Base-by-base conservation (phyloP, 2,888 invertebrate genomes). In the Pseudanteris insignis region DNA sequence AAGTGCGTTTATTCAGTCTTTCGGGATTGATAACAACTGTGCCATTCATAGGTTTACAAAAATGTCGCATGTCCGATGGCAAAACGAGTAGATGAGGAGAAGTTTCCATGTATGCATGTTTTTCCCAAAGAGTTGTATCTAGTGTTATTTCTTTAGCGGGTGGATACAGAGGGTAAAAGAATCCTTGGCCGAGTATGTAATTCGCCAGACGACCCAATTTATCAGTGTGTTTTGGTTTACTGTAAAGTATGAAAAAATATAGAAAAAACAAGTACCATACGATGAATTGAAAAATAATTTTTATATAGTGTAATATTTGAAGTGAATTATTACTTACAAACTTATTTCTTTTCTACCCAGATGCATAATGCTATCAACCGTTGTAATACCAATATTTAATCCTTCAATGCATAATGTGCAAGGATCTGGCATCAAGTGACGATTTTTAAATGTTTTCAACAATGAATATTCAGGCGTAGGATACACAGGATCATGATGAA, bases 11-110 rank as follows among this genome's bases (percentile, higher is more conserved):
- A 0, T 88, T 84, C 44, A 95, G 76, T 55, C 89, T 86, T 67
- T 93, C 94, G 0, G 96, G 94, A 82, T 96, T 96, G 11, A 96
- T 82, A 7, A 91, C 89, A 18, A 93, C 82, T 69, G 90, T 90
- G 1, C 88, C 90, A 68, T 88, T 86, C 11, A 93, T 85, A 67
- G 89, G 86, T 90, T 93, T 83, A 8, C 85, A 83, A 69, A 94
- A 96, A 78, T 89, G 86, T 75, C 89, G 85, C 69, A 95, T 87
- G 77, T 90, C 90, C 2, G 95, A 94, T 0, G 96, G 95, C 67
- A 93, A 78, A 54, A 96, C 81, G 9, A 96, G 81, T 36, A 96
- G 71, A 77, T 96, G 93, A 2, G 96, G 96, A 44, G 88, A 86
- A 51, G 83, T 79, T 6, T 88, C 82, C 64, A 96, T 83, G 54